Conservation (phyloP, 1,140 invertebrate species). For the Achatina immaculata region DNA sequence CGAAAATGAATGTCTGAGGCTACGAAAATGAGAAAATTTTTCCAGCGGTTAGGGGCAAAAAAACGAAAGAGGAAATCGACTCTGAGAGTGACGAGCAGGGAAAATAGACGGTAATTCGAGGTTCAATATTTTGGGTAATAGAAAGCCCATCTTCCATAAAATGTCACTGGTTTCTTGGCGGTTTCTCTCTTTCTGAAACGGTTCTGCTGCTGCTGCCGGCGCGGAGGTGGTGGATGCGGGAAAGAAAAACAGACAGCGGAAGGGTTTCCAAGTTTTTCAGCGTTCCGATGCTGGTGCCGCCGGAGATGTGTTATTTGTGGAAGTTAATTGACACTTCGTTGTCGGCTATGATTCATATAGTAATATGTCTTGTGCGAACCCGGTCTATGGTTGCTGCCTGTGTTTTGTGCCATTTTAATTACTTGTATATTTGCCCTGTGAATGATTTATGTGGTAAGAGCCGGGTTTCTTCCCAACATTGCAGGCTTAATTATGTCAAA, state of each 20-base stretch:
- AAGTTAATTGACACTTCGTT: neutral
- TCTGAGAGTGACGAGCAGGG: neutral
- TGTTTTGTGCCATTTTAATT: no score
- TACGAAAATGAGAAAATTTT: neutral
- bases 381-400: no score
- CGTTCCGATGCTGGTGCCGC: neutral
- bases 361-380: no score
- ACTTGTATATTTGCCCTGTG: no score
- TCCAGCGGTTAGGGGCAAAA: neutral
- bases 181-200: neutral
- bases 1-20: slow-evolving; percentile 11
- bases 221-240: neutral
- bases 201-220: neutral
- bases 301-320: neutral
- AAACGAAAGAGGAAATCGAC: neutral
- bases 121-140: slow-evolving; percentile 15
- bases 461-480: no score
- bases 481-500: no score
- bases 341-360: neutral
- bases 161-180: neutral
- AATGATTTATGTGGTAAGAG: no score
- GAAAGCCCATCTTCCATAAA: slow-evolving; percentile 8
- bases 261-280: neutral
- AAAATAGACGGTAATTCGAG: slow-evolving; percentile 17
- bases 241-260: neutral